These are phyloP conservation scores for Oscheius myriophilus DNA, from an alignment of 2,888 invertebrate genomes.

Conservation along the genomic window DNA sequence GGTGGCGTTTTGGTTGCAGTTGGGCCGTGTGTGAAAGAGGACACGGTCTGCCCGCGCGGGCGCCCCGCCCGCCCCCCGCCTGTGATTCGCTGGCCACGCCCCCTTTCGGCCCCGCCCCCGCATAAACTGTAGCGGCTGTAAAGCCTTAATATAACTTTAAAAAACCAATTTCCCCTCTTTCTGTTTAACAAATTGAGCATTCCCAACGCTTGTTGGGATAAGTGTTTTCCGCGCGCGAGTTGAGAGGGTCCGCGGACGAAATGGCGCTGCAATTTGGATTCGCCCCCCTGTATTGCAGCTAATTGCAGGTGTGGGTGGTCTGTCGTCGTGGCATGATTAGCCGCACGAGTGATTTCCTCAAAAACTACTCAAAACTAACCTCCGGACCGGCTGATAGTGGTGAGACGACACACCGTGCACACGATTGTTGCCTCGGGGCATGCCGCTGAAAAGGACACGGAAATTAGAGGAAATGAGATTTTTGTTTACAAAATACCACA, in stretches of 20 bases:
- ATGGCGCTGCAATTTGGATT: constrained; percentile 31
- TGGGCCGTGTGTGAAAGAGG: constrained; percentile 20
- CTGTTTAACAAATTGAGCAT: too few species aligned
- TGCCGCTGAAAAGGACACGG: too few species aligned
- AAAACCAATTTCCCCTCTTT: too few species aligned
- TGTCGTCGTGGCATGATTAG: constrained; percentile 17
- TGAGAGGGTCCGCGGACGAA: constrained; percentile 27
- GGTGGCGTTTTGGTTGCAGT: constrained; percentile 30
- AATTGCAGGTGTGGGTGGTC: constrained; percentile 26
- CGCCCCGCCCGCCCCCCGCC: not conserved
- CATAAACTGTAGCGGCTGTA: too few species aligned
- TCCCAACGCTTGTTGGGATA: too few species aligned
- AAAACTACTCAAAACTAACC: too few species aligned
- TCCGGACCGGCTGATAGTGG: too few species aligned
- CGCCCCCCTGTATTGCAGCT: constrained; percentile 29
- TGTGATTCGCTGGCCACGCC: constrained; percentile 12
- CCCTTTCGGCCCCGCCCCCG: not conserved
- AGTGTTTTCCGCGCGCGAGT: not conserved
- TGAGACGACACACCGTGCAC: too few species aligned
- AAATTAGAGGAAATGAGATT: too few species aligned
- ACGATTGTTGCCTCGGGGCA: too few species aligned
- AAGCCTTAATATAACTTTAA: too few species aligned
- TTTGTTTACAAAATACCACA: too few species aligned
- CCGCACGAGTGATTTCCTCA: not conserved
- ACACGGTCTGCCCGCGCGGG: constrained; percentile 15